Evolutionary conservation across 1,140 invertebrate genomes (phyloP).

Genomic region (Philopotamus ludificatus): DNA sequence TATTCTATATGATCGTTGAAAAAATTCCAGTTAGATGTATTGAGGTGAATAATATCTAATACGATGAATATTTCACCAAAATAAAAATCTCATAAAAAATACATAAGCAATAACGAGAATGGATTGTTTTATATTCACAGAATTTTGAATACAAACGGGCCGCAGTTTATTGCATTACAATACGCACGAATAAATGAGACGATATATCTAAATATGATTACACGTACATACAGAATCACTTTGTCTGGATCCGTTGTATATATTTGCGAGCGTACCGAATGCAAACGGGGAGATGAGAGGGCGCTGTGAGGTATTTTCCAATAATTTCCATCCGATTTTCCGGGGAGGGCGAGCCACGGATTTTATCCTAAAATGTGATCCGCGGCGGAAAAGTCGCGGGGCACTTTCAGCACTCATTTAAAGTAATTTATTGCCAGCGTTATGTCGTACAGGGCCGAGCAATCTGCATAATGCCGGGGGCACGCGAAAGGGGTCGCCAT

Average conservation of each 20-base stretch:
- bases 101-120: too few relatives aligned
- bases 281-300: background rate
- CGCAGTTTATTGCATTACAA: too few relatives aligned
- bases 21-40: too few relatives aligned
- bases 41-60: too few relatives aligned
- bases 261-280: background rate
- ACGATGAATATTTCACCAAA: too few relatives aligned
- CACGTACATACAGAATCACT: background rate
- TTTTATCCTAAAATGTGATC: background rate
- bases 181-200: background rate
- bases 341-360: background rate
- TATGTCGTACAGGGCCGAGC: background rate
- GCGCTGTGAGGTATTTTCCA: background rate
- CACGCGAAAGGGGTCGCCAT: conserved; percentile 13
- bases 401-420: conserved; percentile 34
- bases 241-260: background rate
- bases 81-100: too few relatives aligned
- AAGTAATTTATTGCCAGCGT: conserved; percentile 35
- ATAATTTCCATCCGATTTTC: background rate
- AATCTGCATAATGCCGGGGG: conserved; percentile 37
- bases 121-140: too few relatives aligned
- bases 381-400: background rate
- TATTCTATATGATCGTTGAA: too few relatives aligned
- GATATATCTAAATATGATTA: background rate
- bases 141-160: too few relatives aligned